Evolutionary conservation across 2,888 invertebrate genomes (phyloP), one percentile per base, ranked within the genome.

Genomic region (Nomada goodeniana): DNA sequence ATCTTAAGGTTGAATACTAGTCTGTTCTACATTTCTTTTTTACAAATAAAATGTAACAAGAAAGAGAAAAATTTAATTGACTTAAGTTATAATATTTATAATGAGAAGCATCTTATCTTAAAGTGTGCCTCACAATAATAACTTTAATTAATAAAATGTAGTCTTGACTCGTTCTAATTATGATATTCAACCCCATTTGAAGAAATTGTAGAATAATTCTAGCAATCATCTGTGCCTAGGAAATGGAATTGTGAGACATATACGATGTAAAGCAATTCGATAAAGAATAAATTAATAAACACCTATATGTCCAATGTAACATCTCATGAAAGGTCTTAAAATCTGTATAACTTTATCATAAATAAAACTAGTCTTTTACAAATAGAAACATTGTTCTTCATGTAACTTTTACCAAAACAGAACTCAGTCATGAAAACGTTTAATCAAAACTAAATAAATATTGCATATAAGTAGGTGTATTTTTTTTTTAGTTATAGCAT

Each of bases 181-280:
- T n/a, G 52, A 53, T 29, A 50, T 52, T 74, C n/a, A 55, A 29
- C 4, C 11, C 52, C 23, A 29, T 75, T 74, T 65, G 44, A 11
- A 18, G 29, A 55, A 60, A 11, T 71, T 76, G 55, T 65, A 72
- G 50, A 18, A 71, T 70, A 42, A 69, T 72, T 59, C 53, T 85
- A 69, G 57, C 61, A 74, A 82, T 69, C 73, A 73, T 67, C 47
- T 60, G 85, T 85, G 80, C 82, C 80, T 85, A 80, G 47, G 65
- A 75, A 36, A 20, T 82, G 77, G 82, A 85, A 82, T 85, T 85
- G 85, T 75, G 53, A 61, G 69, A 76, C 77, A 75, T 72, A 60
- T 61, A 29, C 68, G 74, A 79, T 65, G 61, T 64, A 70, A 64
- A 77, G 44, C 13, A 65, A 63, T 63, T 80, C 26, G 26, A 55